Percentiles rank a stretch among this genome's conserved stretches.
phyloP scores from a whole-genome alignment of 1,140 invertebrate species.

The Ostrea edulis region DNA sequence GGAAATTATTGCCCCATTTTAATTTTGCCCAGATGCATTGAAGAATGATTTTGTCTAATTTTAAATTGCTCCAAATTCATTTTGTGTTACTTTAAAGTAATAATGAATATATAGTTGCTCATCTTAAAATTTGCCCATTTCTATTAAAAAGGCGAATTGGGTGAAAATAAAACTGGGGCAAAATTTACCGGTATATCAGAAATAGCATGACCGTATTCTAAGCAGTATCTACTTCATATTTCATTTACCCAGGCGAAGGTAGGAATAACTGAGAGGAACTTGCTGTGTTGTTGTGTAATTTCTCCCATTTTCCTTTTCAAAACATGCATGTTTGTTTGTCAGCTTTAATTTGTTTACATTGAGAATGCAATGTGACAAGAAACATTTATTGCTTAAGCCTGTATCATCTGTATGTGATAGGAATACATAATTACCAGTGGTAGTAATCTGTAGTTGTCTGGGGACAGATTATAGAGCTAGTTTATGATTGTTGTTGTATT shows the following conservation, averaged over 20 bases:
- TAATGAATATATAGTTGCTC: no score
- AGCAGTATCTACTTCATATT: neutral
- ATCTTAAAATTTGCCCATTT: no score
- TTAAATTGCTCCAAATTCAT: no score
- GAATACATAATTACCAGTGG: neutral
- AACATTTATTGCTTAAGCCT: neutral
- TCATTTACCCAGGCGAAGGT: conserved; percentile 4
- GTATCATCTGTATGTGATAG: neutral
- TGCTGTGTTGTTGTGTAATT: neutral
- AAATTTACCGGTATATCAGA: neutral
- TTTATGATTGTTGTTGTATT: neutral
- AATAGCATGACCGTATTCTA: neutral
- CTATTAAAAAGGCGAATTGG: no score
- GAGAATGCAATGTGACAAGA: neutral
- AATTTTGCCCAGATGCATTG: no score
- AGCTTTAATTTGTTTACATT: neutral
- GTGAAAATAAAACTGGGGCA: no score
- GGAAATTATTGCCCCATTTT: no score
- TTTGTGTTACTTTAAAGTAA: no score
- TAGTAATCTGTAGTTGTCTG: neutral
- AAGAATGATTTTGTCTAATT: no score
- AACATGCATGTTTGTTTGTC: neutral
- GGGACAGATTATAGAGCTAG: neutral
- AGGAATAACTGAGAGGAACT: neutral
- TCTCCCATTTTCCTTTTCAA: neutral